Conservation (phyloP, 2,888 invertebrate genomes). For the Hirtodrosophila cameraria region DNA sequence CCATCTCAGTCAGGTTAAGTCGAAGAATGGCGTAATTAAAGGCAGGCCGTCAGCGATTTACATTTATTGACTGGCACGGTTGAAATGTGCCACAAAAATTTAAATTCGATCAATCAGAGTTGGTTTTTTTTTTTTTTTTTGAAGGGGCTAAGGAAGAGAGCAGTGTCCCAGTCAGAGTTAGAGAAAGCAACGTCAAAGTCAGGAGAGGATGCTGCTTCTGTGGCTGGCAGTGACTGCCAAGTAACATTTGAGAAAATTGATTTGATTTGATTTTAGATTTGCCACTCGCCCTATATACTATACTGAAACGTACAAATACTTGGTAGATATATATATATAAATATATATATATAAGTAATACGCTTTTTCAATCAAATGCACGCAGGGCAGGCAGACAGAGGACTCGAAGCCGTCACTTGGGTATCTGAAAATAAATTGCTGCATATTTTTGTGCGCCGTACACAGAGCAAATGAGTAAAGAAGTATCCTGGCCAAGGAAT, state of each 20-base stretch:
- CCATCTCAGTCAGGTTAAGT: slow-evolving; percentile 2
- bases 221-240: slow-evolving; percentile 58
- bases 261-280: slow-evolving; percentile 79
- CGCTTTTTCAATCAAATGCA: slow-evolving; percentile 71
- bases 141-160: slow-evolving; percentile 12
- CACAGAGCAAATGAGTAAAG: slow-evolving; percentile 50
- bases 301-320: slow-evolving; percentile 37
- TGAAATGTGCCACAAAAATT: slow-evolving; percentile 76
- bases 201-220: slow-evolving; percentile 31
- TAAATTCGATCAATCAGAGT: slow-evolving; percentile 75
- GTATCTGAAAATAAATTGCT: slow-evolving; percentile 70
- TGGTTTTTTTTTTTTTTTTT: too few species aligned
- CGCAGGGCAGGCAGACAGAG: slow-evolving; percentile 6
- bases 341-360: slow-evolving; percentile 69
- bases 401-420: slow-evolving; percentile 47
- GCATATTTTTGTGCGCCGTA: slow-evolving; percentile 69
- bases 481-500: slow-evolving; percentile 51
- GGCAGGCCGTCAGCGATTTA: slow-evolving; percentile 47
- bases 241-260: slow-evolving; percentile 75
- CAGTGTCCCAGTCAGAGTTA: slow-evolving; percentile 51
- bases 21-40: slow-evolving; percentile 57
- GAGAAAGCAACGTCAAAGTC: slow-evolving; percentile 50
- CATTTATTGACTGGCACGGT: slow-evolving; percentile 54
- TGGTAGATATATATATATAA: slow-evolving; percentile 59
- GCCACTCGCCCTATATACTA: slow-evolving; percentile 63